Evolutionary conservation across 2,113 vertebrate genomes (phyloP), one percentile per base, ranked within the genome.

Genomic region (Cromileptes altivelis): DNA sequence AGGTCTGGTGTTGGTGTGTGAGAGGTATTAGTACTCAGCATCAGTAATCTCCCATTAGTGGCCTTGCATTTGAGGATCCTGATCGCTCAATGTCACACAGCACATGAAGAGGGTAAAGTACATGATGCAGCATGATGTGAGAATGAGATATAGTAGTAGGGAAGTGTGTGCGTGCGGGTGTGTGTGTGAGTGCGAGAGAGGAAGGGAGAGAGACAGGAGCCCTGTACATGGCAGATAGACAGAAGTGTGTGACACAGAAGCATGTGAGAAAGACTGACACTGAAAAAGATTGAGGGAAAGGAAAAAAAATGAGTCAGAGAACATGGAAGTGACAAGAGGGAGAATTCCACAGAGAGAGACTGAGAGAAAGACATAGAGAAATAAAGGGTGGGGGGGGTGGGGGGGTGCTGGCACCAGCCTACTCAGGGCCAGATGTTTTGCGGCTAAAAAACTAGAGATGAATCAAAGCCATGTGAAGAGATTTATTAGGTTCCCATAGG

Each of bases 401-500:
- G 17, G 19, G 37, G 90, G 79, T 91, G 89, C 92, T 94, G 94
- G 93, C 94, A 91, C 92, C 81, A 88, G 88, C 75, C 86, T 85
- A 89, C 87, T 88, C 79, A 45, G 76, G 87, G 92, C 94, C 94
- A 96, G 94, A 95, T 95, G 94, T 96, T 96, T 95, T 95, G 92
- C 87, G 93, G 92, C 93, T 93, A 94, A 94, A 94, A 95, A 93
- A 93, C 92, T 93, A 86, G 85, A 94, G 92, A 92, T 94, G 94
- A 94, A 95, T 94, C 91, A 94, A 94, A 94, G 93, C 94, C 94
- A 95, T 96, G 91, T 95, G 94, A 94, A 90, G 92, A 93, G 92
- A 94, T 95, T 95, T 96, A 95, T 95, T 95, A 91, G 90, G 88
- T 90, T 95, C 94, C 94, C 93, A 92, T 92, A 90, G 94, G 95